Evolutionary conservation across 1,140 invertebrate species (phyloP), one percentile per base, ranked within the genome.

Genomic region (Tenebrio molitor): DNA sequence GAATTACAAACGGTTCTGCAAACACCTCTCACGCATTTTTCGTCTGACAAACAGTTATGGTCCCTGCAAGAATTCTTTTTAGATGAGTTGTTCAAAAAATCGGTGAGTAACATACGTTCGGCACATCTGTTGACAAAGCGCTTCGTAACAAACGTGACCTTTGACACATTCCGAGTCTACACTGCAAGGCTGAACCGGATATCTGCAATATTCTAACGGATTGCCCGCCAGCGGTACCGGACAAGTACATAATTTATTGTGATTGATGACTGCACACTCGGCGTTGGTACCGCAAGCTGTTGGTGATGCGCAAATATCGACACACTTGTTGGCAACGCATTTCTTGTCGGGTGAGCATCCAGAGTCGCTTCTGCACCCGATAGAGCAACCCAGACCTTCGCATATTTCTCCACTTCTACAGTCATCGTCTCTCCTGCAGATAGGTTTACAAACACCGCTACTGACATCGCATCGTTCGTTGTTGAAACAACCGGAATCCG

Each of bases 231-330:
- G 85, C 12, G 88, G 87, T 42, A 86, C 73, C 1, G 90, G 89
- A 84, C 95, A 97, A 21, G 81, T 85, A 79, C 95, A 97, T 69
- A 88, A 81, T 71, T 91, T 91, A 41, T 86, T 83, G 81, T 96
- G 94, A 79, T 91, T 88, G 64, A 86, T 81, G 1, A 91, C 87
- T 23, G 82, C 80, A 78, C 95, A 96, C 17, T 88, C 75, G 1
- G 94, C 91, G 81, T 96, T 96, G 2, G 89, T 92, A 16, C 94
- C 94, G 81, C 94, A 96, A n/a, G 91, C 88, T n/a, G 90, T 91
- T 6, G 91, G 87, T 42, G 91, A 86, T 0, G 84, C 83, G 77
- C 94, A 96, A 2, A 90, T 87, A 86, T 95, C 89, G 63, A 85
- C 83, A 81, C 95, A 97, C 76, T 92, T 90, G 64, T 91, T 93